Base-by-base conservation (phyloP, 2,888 invertebrate species). In the Sarcophaga caerulescens region DNA sequence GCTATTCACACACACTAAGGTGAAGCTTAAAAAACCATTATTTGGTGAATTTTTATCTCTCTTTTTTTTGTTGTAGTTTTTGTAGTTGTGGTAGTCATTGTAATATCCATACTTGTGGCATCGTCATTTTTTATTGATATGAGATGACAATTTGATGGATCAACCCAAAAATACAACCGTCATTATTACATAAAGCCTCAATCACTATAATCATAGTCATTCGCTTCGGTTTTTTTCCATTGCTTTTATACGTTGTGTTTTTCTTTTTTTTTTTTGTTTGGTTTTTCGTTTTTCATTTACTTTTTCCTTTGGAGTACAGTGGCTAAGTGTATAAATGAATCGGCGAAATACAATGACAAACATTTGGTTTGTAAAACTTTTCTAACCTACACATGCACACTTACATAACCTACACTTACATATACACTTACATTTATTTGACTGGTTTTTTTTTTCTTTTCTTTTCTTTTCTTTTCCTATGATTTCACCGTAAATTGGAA, bases 401-500 rank as follows among this genome's bases (percentile, higher is more conserved):
- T 35, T 1, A 69, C 47, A 69, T 2, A 57, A 5, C 17, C 57
- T 65, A 4, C 44, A 14, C 35, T 17, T 66, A 35, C 11, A 19
- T 8, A 52, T 71, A 44, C 44, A 57, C 52, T 66, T 35, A 66
- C 44, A n/a, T 19, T n/a, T 66, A 19, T 44, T 35, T 66, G 21
- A n/a, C 19, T 68, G 19, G 59, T 19, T 65, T 21, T 63, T 23
- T 45, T n/a, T 65, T 35, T 60, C 65, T 52, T 17, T 14, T 10
- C n/a, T 14, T 59, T 74, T 71, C n/a, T n/a, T n/a, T n/a, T n/a
- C n/a, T 78, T 80, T 74, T 65, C 52, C 70, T 35, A 81, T 86
- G 80, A 81, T 81, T 84, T 77, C 66, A 86, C 86, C 78, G 81
- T 81, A 86, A 86, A 78, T 86, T 86, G 86, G 86, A 86, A 81